Base-by-base conservation (phyloP, 1,140 invertebrate genomes). In the Drosophila pseudoobscura region DNA sequence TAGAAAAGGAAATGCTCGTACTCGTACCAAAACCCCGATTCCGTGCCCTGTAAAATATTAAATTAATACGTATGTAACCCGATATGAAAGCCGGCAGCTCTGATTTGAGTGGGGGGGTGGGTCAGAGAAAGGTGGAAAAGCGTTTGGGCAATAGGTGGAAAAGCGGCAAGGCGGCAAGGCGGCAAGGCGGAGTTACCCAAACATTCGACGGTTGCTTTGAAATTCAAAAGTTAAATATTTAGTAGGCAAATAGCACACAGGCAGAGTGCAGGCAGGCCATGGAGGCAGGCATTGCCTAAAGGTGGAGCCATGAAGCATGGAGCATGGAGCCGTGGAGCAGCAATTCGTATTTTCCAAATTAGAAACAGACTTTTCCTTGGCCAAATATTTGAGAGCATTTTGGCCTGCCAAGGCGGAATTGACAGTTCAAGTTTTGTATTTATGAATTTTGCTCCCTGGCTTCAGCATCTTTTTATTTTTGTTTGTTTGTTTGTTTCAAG, bases 211-310 rank as follows among this genome's bases (percentile, higher is more conserved):
- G 63, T 59, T 72, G 78, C 78, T 80, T 80, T 80, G 71, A 80
- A 80, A 80, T 80, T 80, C 77, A 80, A 79, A 80, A 80, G 71
- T 80, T 75, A 80, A 80, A 80, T 80, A 80, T 80, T 80, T 75
- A 51, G 54, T 49, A 56, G 71, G 66, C 55, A 80, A 80, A 80
- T 80, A 80, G 61, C 68, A 54, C 41, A 55, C 39, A 56, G 51
- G 4, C 41, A 44, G 63, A 31, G 31, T 31, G 29, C n/a, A 39
- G 11, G 70, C 51, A 57, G 31, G 66, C 59, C 15, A 22, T 31
- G 47, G 20, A 43, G 54, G 35, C 8, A 39, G 9, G 35, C 11
- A 11, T 26, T 26, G 11, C 35, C 35, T 13, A 3, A 5, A 39
- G 35, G 11, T 11, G 35, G 35, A 39, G 35, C 35, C 17, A 4